A percentile compares a stretch with the other conserved stretches of the same genome.
phyloP scores from a whole-genome alignment of 2,888 invertebrate genomes.

The Morpho deidamia region DNA sequence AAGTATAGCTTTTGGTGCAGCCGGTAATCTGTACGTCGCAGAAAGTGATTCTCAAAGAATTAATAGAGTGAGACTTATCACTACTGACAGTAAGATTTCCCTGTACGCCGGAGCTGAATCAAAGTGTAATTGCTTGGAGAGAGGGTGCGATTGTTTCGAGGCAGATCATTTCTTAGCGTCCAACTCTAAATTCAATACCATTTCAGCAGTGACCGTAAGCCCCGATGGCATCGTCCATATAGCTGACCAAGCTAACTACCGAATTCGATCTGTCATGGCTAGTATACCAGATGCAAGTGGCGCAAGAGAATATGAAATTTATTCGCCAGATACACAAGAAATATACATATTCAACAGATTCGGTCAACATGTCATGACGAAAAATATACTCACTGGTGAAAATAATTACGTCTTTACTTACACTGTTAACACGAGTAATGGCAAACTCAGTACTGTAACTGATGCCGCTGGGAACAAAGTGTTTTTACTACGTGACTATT shows the following conservation, averaged over 20 bases:
- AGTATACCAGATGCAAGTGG: constrained; percentile 92
- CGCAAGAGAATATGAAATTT: constrained; percentile 93
- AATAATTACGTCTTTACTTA: constrained; percentile 96
- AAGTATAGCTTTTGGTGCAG: constrained; percentile 94
- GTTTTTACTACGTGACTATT: constrained; percentile 89
- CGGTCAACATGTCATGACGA: constrained; percentile 96
- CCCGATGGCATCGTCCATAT: constrained; percentile 97
- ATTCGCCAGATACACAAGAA: constrained; percentile 96
- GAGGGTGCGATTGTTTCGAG: constrained; percentile 95
- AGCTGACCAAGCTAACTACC: constrained; percentile 95
- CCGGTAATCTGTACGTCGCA: constrained; percentile 95
- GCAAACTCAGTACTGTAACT: constrained; percentile 94
- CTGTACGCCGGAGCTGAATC: constrained; percentile 97
- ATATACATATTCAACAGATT: constrained; percentile 95
- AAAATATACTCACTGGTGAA: constrained; percentile 96
- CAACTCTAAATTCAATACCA: constrained; percentile 95
- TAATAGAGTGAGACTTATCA: constrained; percentile 93
- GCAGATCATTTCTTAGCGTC: constrained; percentile 94
- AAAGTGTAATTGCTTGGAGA: constrained; percentile 94
- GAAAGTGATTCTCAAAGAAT: constrained; percentile 97
- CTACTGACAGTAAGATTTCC: constrained; percentile 94
- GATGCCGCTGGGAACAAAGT: constrained; percentile 95
- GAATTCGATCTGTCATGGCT: constrained; percentile 92
- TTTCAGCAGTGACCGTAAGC: constrained; percentile 94
- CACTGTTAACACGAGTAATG: constrained; percentile 97